phyloP scores from a whole-genome alignment of 2,113 vertebrate species.

The Hippocampus guttulatus region DNA sequence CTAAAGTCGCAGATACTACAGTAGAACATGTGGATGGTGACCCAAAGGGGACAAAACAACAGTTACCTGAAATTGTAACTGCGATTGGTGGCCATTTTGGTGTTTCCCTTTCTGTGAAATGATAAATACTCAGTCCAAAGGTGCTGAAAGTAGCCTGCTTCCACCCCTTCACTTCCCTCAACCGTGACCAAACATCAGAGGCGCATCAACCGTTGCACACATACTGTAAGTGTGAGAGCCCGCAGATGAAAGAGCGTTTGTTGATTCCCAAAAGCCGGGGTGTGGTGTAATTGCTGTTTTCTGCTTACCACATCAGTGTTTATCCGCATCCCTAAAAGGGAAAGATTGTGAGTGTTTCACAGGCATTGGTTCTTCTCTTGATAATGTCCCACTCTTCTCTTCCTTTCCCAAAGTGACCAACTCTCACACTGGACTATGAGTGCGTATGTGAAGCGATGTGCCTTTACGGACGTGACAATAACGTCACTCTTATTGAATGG shows the following conservation, averaged over 20 bases:
- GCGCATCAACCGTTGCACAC: conserved; percentile 42
- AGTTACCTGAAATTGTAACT: neutral
- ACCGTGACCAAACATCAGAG: conserved; percentile 44
- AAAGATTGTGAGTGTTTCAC: conserved; percentile 43
- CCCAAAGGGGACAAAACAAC: too few species aligned
- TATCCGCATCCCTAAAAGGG: conserved; percentile 43
- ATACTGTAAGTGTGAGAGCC: conserved; percentile 29
- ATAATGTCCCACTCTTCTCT: neutral
- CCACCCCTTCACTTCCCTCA: conserved; percentile 28
- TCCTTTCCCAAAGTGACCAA: neutral
- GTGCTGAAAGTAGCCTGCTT: conserved; percentile 10
- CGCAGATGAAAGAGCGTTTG: conserved; percentile 54
- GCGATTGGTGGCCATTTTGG: neutral
- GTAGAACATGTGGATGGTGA: too few species aligned
- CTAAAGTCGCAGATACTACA: neutral
- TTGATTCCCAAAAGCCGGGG: conserved; percentile 50
- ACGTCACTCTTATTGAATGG: conserved; percentile 8
- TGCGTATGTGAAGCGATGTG: neutral
- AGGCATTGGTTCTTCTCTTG: conserved; percentile 29
- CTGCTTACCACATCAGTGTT: conserved; percentile 49
- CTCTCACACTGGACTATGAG: neutral
- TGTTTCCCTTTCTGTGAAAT: neutral
- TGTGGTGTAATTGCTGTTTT: conserved; percentile 65
- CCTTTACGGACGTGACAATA: conserved; percentile 1
- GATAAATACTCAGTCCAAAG: neutral